Evolutionary conservation across 2,888 invertebrate species (phyloP).

Genomic region (Phyllotreta striolata): DNA sequence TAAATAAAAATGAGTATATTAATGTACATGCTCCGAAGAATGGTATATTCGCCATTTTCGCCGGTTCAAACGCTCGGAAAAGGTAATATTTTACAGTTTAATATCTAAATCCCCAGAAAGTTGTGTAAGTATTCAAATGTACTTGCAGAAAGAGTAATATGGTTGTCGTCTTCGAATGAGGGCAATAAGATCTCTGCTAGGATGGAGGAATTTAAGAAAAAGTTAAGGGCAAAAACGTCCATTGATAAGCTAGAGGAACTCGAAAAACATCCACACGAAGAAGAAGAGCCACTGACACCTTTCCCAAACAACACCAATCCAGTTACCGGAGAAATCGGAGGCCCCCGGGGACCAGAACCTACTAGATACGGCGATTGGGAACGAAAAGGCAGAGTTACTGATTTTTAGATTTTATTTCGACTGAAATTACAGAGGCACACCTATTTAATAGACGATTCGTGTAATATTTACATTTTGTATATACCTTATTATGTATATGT

Average conservation of each 20-base stretch:
- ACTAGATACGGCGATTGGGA: constrained; percentile 99
- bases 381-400: constrained; percentile 94
- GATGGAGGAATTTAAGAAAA: constrained; percentile 76
- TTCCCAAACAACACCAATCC: constrained; percentile 92
- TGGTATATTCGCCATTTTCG: constrained; percentile 50
- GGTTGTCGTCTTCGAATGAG: constrained; percentile 38
- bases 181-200: constrained; percentile 62
- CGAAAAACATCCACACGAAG: constrained; percentile 75
- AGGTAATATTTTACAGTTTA: constrained; percentile 36
- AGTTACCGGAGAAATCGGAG: constrained; percentile 92
- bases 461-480: constrained; percentile 8
- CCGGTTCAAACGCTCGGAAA: constrained; percentile 41
- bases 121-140: constrained; percentile 2
- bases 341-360: constrained; percentile 96
- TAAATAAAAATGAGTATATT: constrained; percentile 55
- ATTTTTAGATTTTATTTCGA: constrained; percentile 67
- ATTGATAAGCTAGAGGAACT: constrained; percentile 80
- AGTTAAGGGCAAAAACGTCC: constrained; percentile 71
- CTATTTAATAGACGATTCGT: neutral
- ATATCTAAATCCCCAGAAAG: too few relatives aligned
- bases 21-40: constrained; percentile 56
- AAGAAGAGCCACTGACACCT: constrained; percentile 82
- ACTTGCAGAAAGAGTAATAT: constrained; percentile 33
- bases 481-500: neutral
- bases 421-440: neutral